A percentile compares a stretch with the other conserved stretches of the same genome.
Conservation (phyloP, 2,888 invertebrate genomes). For the Rhodophaea formosa region DNA sequence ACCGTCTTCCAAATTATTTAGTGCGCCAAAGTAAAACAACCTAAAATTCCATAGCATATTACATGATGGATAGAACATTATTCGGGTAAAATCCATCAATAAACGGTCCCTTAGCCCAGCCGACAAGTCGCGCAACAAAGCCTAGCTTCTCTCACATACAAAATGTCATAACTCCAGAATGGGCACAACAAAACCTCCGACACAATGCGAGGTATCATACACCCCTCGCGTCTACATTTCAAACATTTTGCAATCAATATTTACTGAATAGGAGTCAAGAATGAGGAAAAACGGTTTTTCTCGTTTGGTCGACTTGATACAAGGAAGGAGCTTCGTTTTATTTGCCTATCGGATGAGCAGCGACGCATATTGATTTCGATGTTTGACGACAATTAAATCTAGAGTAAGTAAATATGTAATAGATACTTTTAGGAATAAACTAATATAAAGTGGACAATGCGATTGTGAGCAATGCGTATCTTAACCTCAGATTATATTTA, state of each 20-base stretch:
- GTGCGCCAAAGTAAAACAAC: too few species aligned
- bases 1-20: too few species aligned
- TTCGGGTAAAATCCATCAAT: constrained; percentile 11
- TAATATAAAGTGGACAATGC: too few species aligned
- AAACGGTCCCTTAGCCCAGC: constrained; percentile 9
- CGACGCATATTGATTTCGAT: background rate
- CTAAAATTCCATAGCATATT: too few species aligned
- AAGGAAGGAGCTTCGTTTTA: background rate
- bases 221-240: constrained; percentile 22
- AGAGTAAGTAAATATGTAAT: background rate
- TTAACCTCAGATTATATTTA: too few species aligned
- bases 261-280: constrained; percentile 23
- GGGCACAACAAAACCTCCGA: constrained; percentile 23
- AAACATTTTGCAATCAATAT: constrained; percentile 29
- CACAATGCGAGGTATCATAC: constrained; percentile 20
- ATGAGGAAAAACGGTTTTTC: background rate
- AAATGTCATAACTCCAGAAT: constrained; percentile 23
- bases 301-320: background rate
- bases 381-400: background rate
- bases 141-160: constrained; percentile 14
- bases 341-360: background rate
- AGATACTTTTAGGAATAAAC: background rate
- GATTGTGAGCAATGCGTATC: too few species aligned
- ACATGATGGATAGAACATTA: constrained; percentile 9
- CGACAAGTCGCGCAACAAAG: constrained; percentile 22